Percentiles rank a stretch among this genome's conserved stretches.
Conservation (phyloP, 2,113 vertebrate genomes). For the Podarcis muralis region DNA sequence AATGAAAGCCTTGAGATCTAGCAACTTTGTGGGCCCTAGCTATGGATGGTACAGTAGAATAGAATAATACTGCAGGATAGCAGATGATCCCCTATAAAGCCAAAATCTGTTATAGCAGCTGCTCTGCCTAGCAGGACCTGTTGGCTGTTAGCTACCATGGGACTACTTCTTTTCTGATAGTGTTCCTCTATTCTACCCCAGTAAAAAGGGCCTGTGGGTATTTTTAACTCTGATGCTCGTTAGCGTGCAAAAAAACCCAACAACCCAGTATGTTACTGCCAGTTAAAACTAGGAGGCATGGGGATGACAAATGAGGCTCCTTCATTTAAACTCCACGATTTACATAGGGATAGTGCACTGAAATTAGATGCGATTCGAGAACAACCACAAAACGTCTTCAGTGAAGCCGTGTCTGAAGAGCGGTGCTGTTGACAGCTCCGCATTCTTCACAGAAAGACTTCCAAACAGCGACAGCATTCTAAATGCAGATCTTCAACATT, state of each 20-base stretch:
- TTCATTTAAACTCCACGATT: not conserved
- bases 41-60: not conserved
- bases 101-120: not conserved
- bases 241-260: not conserved
- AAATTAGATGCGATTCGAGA: not conserved
- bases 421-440: not conserved
- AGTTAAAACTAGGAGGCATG: not conserved
- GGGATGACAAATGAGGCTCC: not conserved
- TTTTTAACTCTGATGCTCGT: constrained; percentile 18
- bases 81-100: not conserved
- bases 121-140: not conserved
- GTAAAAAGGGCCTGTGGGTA: constrained; percentile 17
- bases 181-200: not conserved
- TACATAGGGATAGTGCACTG: not conserved
- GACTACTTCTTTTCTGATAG: not conserved
- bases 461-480: not conserved
- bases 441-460: not conserved
- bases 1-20: not conserved
- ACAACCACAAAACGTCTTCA: not conserved
- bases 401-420: not conserved
- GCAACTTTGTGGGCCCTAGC: not conserved
- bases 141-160: not conserved
- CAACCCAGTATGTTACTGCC: not conserved
- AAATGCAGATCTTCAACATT: not conserved
- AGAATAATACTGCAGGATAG: not conserved